Conservation (phyloP, 2,113 vertebrate genomes). For the Otocyon megalotis region DNA sequence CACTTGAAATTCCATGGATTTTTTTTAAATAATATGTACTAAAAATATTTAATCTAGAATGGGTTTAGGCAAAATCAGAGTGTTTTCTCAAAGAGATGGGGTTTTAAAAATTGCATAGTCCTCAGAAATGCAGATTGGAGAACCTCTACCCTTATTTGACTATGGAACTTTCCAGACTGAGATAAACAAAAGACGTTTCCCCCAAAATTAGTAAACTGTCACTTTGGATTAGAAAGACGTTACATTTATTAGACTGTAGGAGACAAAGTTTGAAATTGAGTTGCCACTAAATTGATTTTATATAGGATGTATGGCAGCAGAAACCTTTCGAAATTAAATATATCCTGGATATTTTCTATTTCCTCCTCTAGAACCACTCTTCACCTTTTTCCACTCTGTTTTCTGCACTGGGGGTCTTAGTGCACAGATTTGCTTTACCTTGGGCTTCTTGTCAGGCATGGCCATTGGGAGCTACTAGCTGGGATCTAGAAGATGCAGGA, state of each 20-base stretch:
- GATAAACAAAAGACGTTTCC: background rate
- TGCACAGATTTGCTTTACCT: background rate
- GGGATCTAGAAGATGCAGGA: background rate
- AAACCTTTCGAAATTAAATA: background rate
- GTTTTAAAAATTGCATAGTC: background rate
- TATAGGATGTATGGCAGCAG: background rate
- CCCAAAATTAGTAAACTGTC: background rate
- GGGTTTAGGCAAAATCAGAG: background rate
- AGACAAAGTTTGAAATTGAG: background rate
- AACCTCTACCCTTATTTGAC: background rate
- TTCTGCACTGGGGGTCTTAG: background rate
- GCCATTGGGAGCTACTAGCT: background rate
- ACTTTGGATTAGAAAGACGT: background rate
- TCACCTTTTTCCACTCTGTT: background rate
- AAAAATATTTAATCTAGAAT: background rate
- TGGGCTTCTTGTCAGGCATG: background rate
- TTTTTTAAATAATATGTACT: background rate
- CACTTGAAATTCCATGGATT: background rate
- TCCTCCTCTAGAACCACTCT: background rate
- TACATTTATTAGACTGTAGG: background rate
- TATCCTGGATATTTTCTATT: background rate
- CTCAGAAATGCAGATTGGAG: background rate
- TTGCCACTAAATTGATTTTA: background rate
- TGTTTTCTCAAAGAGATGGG: background rate
- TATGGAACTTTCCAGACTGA: background rate